A percentile compares a stretch with the other conserved stretches of the same genome.
Conservation (phyloP, 2,797 vertebrate species). For the Coendou prehensilis region DNA sequence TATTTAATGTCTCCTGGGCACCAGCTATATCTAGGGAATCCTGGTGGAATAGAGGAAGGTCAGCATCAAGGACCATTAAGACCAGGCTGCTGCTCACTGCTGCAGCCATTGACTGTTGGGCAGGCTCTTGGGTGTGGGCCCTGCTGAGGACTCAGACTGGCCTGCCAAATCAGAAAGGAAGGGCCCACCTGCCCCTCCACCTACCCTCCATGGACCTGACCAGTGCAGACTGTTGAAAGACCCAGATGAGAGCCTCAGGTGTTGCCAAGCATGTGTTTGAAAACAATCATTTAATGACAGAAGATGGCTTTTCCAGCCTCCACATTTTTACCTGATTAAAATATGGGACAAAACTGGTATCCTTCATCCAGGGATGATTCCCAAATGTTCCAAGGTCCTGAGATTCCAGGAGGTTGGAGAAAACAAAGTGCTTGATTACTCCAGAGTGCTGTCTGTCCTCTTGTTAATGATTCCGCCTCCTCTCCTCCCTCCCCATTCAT, state of each 20-base stretch:
- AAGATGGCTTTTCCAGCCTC: conserved; percentile 73
- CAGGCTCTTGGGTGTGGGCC: background rate
- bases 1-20: background rate
- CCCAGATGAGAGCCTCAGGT: background rate
- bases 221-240: background rate
- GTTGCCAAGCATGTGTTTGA: conserved; percentile 45
- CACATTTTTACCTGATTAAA: conserved; percentile 71
- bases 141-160: background rate
- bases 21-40: background rate
- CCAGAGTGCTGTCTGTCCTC: conserved; percentile 33
- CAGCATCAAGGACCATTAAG: background rate
- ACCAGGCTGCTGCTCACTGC: background rate
- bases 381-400: conserved; percentile 62
- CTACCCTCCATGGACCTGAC: background rate
- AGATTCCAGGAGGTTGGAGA: conserved; percentile 64
- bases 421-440: conserved; percentile 55
- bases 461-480: background rate
- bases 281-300: conserved; percentile 37
- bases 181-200: rapidly evolving
- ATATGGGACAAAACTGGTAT: conserved; percentile 45
- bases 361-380: conserved; percentile 51
- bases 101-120: background rate
- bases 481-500: background rate
- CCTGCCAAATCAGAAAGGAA: background rate
- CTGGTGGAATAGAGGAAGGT: background rate